These are phyloP conservation scores for Misgurnus anguillicaudatus DNA, from an alignment of 2,113 vertebrate species.

Conservation along the genomic window DNA sequence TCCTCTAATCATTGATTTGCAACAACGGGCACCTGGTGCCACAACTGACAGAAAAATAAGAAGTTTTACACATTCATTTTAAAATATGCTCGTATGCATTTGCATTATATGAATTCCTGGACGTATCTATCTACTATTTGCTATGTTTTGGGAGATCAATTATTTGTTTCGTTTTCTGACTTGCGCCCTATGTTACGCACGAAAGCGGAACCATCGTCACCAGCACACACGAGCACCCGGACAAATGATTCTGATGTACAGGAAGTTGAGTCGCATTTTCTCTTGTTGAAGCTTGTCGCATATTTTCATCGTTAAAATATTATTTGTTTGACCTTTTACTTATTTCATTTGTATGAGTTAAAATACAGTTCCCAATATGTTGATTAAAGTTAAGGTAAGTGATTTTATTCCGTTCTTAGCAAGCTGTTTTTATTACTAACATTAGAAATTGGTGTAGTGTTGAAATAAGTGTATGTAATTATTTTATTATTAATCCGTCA, in stretches of 20 bases:
- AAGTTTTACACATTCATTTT: not conserved
- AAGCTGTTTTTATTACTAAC: not conserved
- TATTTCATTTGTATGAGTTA: not conserved
- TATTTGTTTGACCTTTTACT: not conserved
- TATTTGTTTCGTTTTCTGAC: not conserved
- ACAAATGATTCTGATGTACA: not conserved
- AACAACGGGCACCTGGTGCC: slow-evolving; percentile 13
- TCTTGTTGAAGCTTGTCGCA: not conserved
- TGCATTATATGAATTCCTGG: no score
- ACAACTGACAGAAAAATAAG: no score
- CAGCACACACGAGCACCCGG: not conserved
- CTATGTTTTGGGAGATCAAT: not conserved
- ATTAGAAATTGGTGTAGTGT: no score
- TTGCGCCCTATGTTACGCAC: not conserved
- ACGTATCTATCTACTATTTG: not conserved
- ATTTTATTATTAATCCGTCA: not conserved
- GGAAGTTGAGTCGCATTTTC: not conserved
- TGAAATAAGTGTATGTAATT: no score
- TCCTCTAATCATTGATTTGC: slow-evolving; percentile 5
- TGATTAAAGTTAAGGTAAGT: slow-evolving; percentile 80
- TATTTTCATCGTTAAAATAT: not conserved
- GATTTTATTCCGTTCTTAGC: not conserved
- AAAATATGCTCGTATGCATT: no score
- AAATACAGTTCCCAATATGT: slow-evolving; percentile 63
- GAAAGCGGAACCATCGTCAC: not conserved